These are phyloP conservation scores for Lamproptera curius DNA, from an alignment of 2,888 invertebrate genomes.

Conservation along the genomic window DNA sequence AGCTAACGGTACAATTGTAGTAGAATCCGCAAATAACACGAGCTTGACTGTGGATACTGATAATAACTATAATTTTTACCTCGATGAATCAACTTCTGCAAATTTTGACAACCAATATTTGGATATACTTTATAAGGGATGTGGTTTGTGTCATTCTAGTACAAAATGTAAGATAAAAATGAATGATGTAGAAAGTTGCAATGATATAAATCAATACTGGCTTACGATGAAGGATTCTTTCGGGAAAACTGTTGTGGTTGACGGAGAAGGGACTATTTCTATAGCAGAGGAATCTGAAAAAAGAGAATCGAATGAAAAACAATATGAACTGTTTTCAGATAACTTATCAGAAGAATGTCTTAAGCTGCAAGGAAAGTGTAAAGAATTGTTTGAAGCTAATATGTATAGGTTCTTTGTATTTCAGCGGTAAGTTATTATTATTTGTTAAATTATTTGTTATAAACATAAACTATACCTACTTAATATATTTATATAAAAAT, in stretches of 20 bases:
- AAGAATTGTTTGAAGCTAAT: conserved; percentile 48
- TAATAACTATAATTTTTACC: conserved; percentile 48
- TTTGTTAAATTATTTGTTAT: neutral
- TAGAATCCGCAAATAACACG: conserved; percentile 57
- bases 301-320: conserved; percentile 30
- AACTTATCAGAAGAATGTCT: conserved; percentile 39
- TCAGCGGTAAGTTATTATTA: conserved; percentile 42
- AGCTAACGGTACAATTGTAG: conserved; percentile 42
- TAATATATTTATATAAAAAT: too few relatives aligned
- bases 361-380: conserved; percentile 48
- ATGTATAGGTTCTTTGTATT: conserved; percentile 55
- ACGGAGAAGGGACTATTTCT: conserved; percentile 54
- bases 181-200: conserved; percentile 26
- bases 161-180: conserved; percentile 53
- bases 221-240: conserved; percentile 61
- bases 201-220: conserved; percentile 44
- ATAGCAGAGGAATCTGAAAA: conserved; percentile 35
- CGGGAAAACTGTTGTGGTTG: conserved; percentile 47
- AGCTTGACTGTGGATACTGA: conserved; percentile 40
- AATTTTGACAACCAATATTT: conserved; percentile 53
- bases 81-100: conserved; percentile 51
- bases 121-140: conserved; percentile 50
- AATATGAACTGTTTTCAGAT: conserved; percentile 24
- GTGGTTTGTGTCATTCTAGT: conserved; percentile 45
- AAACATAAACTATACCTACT: neutral